phyloP scores from a whole-genome alignment of 2,113 vertebrate species.

The Anser cygnoides region DNA sequence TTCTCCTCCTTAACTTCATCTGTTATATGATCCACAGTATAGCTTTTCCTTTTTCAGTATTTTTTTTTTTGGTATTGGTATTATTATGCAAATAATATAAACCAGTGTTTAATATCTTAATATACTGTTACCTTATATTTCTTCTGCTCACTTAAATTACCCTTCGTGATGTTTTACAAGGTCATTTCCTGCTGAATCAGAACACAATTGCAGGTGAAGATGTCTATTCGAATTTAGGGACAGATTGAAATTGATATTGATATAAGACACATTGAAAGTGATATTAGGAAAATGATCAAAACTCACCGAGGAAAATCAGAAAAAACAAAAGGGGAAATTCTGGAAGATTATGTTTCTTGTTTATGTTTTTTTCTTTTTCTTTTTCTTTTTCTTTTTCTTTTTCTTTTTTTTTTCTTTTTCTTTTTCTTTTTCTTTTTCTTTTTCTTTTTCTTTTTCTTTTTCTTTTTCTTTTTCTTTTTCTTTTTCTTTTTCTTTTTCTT shows the following conservation, averaged over 20 bases:
- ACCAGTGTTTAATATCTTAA: not conserved
- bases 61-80: not conserved
- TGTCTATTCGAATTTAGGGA: not conserved
- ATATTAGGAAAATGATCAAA: not conserved
- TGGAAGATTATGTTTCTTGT: not conserved
- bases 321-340: not conserved
- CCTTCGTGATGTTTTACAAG: constrained; percentile 8
- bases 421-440: not conserved
- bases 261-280: not conserved
- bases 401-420: not conserved
- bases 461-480: too few relatives aligned
- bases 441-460: not conserved
- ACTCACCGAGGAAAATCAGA: not conserved
- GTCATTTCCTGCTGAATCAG: constrained; percentile 17
- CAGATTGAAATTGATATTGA: not conserved
- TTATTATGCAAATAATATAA: not conserved
- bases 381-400: not conserved
- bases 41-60: not conserved
- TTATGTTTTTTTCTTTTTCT: not conserved
- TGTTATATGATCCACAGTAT: not conserved
- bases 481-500: too few relatives aligned
- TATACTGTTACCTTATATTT: not conserved
- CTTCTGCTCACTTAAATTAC: not conserved
- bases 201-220: not conserved
- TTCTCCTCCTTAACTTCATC: constrained; percentile 26